These are phyloP conservation scores for Calyptomena viridis DNA, from an alignment of 2,113 vertebrate genomes.

Conservation along the genomic window DNA sequence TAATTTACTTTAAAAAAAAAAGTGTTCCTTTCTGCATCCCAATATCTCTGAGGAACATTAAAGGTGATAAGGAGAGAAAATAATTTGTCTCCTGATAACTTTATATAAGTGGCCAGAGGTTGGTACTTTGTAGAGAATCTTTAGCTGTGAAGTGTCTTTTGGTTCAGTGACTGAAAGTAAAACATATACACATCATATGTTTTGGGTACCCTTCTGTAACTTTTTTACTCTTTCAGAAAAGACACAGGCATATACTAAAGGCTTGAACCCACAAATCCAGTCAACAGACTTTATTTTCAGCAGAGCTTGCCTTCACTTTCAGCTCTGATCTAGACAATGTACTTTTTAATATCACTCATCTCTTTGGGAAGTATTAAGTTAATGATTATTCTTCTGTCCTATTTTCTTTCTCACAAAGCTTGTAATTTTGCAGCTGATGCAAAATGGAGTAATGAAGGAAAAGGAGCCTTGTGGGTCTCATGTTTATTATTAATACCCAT, in stretches of 20 bases:
- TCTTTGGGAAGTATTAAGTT: neutral
- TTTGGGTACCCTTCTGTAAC: neutral
- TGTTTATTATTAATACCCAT: neutral
- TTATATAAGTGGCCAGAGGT: neutral
- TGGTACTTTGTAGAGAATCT: neutral
- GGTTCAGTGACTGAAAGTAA: neutral
- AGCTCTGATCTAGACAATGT: neutral
- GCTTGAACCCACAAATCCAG: neutral
- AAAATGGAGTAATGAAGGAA: neutral
- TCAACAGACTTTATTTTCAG: neutral
- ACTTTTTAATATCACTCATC: neutral
- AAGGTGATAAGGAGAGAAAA: neutral
- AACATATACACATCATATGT: fast-evolving
- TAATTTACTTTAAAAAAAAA: too few species aligned
- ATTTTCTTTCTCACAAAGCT: neutral
- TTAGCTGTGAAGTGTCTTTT: neutral
- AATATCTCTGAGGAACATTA: neutral
- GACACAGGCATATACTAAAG: neutral
- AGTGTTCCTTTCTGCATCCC: neutral
- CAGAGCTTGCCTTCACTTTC: neutral
- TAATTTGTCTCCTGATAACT: neutral
- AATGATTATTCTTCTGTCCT: neutral
- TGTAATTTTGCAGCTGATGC: neutral
- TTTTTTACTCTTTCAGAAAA: neutral
- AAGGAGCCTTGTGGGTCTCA: neutral